Evolutionary conservation across 2,113 vertebrate species (phyloP), one percentile per base, ranked within the genome.

Genomic region (Callopanchax toddi): DNA sequence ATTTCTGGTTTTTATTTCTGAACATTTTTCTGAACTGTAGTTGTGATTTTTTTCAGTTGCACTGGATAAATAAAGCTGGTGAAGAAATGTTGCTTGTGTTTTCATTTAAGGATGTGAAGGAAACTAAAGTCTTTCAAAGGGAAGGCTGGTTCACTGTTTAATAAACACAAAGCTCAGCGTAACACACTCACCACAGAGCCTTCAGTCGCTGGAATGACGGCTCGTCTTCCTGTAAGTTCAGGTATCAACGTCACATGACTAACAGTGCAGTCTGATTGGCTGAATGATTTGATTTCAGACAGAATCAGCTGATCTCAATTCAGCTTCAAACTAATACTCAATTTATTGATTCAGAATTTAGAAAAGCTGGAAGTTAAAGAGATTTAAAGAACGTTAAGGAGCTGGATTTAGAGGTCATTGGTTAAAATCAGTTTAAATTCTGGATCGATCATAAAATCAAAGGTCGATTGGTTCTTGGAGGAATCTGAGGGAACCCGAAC

Each of bases 141-240:
- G n/a, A n/a, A n/a, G n/a, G n/a, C n/a, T n/a, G n/a, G n/a, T n/a
- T n/a, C n/a, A n/a, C n/a, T n/a, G n/a, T n/a, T n/a, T n/a, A n/a
- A n/a, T n/a, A n/a, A n/a, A n/a, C n/a, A n/a, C n/a, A n/a, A n/a
- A n/a, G n/a, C n/a, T n/a, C n/a, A n/a, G n/a, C n/a, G n/a, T 25
- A 51, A n/a, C 9, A 23, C 23, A 53, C 50, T 53, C 50, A 53
- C 50, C 58, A 49, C 32, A 7, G 29, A 8, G 13, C 36, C 26
- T 25, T 26, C 48, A 3, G 3, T 12, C 5, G 15, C 34, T 1
- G 67, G 9, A 0, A 11, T 21, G 20, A 10, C 25, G 12, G 3
- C 17, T 32, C 5, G 43, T 52, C 51, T 18, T 49, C 51, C 43
- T 56, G 67, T 21, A 48, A 15, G 1, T 43, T 11, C 25, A 16